These are phyloP conservation scores for Drosophila kepulauana DNA, from an alignment of 1,140 invertebrate species.

Conservation along the genomic window DNA sequence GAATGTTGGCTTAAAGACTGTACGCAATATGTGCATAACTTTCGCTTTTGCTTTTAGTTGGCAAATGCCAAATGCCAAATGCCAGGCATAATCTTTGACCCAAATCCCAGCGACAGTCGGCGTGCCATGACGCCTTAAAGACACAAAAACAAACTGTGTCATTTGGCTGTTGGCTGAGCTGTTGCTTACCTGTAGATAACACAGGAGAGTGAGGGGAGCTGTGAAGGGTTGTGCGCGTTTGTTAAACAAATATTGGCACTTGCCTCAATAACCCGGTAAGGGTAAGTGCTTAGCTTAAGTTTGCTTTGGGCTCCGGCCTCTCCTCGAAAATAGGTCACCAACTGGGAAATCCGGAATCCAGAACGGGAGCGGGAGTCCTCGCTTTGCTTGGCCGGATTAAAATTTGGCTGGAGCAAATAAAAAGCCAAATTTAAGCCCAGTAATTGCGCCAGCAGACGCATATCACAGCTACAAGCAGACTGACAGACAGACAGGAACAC, in stretches of 20 bases:
- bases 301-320: conserved; percentile 18
- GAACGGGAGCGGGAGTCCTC: neutral
- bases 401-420: conserved; percentile 55
- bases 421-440: conserved; percentile 32
- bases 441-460: conserved; percentile 34
- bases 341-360: conserved; percentile 12
- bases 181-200: conserved; percentile 12
- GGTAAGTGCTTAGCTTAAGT: conserved; percentile 43
- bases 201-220: neutral
- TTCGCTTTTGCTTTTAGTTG: conserved; percentile 62
- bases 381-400: conserved; percentile 19
- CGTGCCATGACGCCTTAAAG: conserved; percentile 65
- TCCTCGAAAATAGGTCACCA: conserved; percentile 64
- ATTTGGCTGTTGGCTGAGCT: conserved; percentile 50
- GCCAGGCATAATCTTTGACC: conserved; percentile 73
- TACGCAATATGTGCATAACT: conserved; percentile 73
- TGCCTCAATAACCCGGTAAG: conserved; percentile 77
- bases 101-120: conserved; percentile 57
- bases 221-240: conserved; percentile 5
- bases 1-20: conserved; percentile 58
- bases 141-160: conserved; percentile 76
- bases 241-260: conserved; percentile 79
- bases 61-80: conserved; percentile 46
- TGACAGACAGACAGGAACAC: neutral
- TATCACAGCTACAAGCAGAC: neutral